Percentiles rank a stretch among this genome's conserved stretches.
Evolutionary conservation across 2,888 invertebrate species (phyloP).

Genomic region (Ormyrus rosae): DNA sequence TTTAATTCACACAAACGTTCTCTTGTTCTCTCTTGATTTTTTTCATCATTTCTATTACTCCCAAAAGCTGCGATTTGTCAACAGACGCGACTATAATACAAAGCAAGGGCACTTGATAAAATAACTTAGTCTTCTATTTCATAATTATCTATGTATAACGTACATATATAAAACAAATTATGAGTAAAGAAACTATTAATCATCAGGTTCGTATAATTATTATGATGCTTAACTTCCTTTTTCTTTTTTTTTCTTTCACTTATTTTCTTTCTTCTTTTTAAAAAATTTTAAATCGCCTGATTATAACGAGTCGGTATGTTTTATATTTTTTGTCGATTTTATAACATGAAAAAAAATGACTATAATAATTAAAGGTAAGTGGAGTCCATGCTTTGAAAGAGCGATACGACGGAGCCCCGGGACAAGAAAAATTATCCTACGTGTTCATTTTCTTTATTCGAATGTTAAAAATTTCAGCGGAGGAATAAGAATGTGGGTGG

Average conservation of each 20-base stretch:
- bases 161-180: constrained; percentile 75
- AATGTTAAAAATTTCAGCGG: constrained; percentile 54
- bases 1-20: constrained; percentile 56
- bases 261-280: constrained; percentile 41
- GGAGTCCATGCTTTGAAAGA: constrained; percentile 62
- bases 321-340: constrained; percentile 45
- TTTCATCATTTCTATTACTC: constrained; percentile 59
- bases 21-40: constrained; percentile 53
- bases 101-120: constrained; percentile 81
- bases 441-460: constrained; percentile 51
- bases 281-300: constrained; percentile 45
- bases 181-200: constrained; percentile 73
- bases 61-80: constrained; percentile 73
- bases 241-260: constrained; percentile 36
- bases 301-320: constrained; percentile 47
- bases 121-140: constrained; percentile 79
- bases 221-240: constrained; percentile 64
- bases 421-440: constrained; percentile 58
- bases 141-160: constrained; percentile 75
- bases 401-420: constrained; percentile 58
- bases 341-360: constrained; percentile 31
- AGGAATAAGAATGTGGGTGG: constrained; percentile 49
- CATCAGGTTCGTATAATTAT: constrained; percentile 70
- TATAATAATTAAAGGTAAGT: constrained; percentile 54
- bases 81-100: constrained; percentile 78